Conservation (phyloP, 2,113 vertebrate genomes). For the Serinus canaria region DNA sequence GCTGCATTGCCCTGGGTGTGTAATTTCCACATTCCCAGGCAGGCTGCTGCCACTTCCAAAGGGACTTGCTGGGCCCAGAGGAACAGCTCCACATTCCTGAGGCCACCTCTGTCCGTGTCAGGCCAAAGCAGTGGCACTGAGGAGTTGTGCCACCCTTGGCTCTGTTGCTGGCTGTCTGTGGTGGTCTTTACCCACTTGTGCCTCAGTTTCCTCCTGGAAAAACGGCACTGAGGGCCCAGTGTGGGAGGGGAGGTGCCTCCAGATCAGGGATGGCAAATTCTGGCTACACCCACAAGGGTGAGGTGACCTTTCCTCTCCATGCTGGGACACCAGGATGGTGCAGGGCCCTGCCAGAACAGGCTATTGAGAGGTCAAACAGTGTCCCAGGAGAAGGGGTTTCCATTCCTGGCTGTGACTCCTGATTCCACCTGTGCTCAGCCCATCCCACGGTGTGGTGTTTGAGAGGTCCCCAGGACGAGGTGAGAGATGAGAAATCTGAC, state of each 20-base stretch:
- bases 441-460: accelerated
- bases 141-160: background rate
- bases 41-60: background rate
- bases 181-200: background rate
- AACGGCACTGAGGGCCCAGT: background rate
- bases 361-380: background rate
- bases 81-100: background rate
- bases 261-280: background rate
- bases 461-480: no score
- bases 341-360: background rate
- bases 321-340: background rate
- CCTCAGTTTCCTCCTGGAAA: background rate
- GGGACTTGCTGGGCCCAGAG: background rate
- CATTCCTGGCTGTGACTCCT: background rate
- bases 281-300: background rate
- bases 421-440: background rate
- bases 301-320: background rate
- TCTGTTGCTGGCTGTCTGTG: background rate
- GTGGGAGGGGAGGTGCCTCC: background rate
- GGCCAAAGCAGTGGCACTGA: background rate
- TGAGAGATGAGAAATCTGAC: no score
- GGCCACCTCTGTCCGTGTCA: background rate
- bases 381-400: background rate
- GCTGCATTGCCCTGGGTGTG: background rate
- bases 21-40: background rate